Evolutionary conservation across 2,113 vertebrate genomes (phyloP), one percentile per base, ranked within the genome.

Genomic region (Chelonoidis abingdonii): DNA sequence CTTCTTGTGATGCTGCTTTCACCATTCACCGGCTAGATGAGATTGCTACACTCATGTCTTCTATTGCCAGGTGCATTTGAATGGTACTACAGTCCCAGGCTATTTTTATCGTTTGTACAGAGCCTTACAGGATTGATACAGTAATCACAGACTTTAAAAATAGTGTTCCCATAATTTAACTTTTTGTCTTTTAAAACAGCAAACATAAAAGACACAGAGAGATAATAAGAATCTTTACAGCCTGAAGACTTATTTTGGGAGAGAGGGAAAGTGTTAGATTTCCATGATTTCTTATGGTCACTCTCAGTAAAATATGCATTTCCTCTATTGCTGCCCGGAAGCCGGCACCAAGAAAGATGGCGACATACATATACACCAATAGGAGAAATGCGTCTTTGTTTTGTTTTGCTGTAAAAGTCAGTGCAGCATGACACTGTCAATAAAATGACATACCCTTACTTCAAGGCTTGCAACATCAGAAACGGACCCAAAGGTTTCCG

Each of bases 391-490:
- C 62, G 59, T 79, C 59, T 88, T 50, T 87, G 38, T 88, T 92
- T 16, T 89, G 83, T 14, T 29, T 14, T 2, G 65, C 29, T 92
- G 52, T 87, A 82, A 92, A 94, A 91, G 29, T 91, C 69, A 84
- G 86, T 92, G 83, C 65, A 83, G 86, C 50, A 31, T 0, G 49
- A 69, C 88, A 84, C 82, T 49, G 93, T 85, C 62, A 90, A 89
- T 84, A 54, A 92, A 91, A 82, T 21, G 80, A 94, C 90, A 96
- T 95, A 96, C 96, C 94, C 95, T 95, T 96, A 97, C 92, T 97
- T 94, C 92, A 98, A 98, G 94, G 92, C 94, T 96, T 94, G 91
- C 80, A 95, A 94, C 94, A 96, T 52, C 97, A 97, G 94, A 95
- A 97, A 97, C 0, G 41, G 94, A 94, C 87, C 78, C 89, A 31